phyloP scores from a whole-genome alignment of 2,113 vertebrate species.

The Eudorcas thomsonii region DNA sequence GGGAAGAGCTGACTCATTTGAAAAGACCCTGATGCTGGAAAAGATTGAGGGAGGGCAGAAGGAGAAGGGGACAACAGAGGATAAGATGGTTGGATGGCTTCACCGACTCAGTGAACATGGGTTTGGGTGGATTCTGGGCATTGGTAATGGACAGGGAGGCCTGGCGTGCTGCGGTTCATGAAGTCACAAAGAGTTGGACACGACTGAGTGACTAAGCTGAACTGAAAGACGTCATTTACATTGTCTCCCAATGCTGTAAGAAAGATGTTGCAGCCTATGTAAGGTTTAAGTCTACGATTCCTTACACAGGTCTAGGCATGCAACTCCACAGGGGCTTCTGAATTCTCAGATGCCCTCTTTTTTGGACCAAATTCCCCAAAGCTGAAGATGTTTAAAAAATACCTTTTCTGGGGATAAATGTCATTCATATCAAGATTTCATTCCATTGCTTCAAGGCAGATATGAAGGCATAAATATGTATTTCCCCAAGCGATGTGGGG shows the following conservation, averaged over 20 bases:
- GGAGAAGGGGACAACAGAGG: too few species aligned
- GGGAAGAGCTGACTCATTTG: too few species aligned
- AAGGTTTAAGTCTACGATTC: neutral
- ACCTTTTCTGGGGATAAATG: neutral
- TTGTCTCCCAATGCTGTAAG: neutral
- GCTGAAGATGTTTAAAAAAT: neutral
- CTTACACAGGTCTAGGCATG: rapidly evolving
- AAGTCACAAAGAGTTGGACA: too few species aligned
- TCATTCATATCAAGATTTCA: neutral
- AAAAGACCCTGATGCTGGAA: too few species aligned
- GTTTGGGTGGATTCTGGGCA: too few species aligned
- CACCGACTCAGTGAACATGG: too few species aligned
- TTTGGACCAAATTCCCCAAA: neutral
- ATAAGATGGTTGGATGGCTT: too few species aligned
- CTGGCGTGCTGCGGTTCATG: too few species aligned
- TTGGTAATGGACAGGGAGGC: too few species aligned
- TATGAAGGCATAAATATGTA: neutral
- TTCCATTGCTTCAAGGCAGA: neutral
- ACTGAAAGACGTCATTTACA: neutral
- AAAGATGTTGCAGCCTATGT: neutral
- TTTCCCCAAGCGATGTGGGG: neutral
- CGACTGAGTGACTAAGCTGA: too few species aligned
- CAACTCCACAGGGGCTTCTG: neutral
- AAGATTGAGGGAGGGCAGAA: too few species aligned
- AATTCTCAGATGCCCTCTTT: neutral